These are phyloP conservation scores for Marmota monax DNA, from an alignment of 2,113 vertebrate species.

Conservation along the genomic window DNA sequence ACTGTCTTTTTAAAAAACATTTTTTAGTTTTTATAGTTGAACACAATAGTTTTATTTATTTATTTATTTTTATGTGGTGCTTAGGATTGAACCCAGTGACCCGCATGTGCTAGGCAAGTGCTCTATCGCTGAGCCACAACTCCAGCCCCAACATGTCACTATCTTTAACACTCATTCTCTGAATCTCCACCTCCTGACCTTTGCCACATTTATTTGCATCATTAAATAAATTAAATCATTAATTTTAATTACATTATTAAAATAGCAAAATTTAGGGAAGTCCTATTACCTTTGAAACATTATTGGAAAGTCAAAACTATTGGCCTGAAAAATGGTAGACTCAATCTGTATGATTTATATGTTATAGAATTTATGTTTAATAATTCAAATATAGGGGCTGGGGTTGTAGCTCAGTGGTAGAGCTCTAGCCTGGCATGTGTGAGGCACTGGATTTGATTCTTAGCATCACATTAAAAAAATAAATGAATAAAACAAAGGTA, in stretches of 20 bases:
- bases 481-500: no score
- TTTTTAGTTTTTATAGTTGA: no score
- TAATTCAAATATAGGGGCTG: background rate
- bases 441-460: no score
- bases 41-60: no score
- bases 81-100: no score
- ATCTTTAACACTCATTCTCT: background rate
- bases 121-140: no score
- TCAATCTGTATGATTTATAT: background rate
- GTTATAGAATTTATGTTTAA: background rate
- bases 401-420: no score
- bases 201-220: background rate
- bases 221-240: background rate
- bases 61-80: no score
- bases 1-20: background rate
- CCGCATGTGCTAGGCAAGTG: no score
- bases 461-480: no score
- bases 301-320: background rate
- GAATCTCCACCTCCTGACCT: background rate
- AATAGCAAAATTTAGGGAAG: background rate
- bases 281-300: background rate
- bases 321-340: background rate
- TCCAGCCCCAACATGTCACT: background rate
- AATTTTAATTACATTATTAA: background rate
- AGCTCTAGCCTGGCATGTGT: no score